A percentile compares a stretch with the other conserved stretches of the same genome.
These are phyloP conservation scores for Lucilia sericata DNA, from an alignment of 1,140 invertebrate species.

Conservation along the genomic window DNA sequence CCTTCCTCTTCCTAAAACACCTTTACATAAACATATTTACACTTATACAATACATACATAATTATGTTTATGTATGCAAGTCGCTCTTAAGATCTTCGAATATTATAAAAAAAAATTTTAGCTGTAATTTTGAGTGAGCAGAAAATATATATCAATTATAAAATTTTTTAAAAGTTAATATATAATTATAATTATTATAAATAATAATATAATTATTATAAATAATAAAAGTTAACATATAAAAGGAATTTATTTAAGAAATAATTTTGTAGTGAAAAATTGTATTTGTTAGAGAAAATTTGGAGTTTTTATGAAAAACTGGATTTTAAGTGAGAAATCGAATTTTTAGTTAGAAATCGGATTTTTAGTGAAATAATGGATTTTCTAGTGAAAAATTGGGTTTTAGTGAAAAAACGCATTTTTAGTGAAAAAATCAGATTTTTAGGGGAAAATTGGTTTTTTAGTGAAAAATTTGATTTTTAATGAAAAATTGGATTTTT, in stretches of 20 bases:
- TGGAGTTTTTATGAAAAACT: too few relatives aligned
- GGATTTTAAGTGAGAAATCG: too few relatives aligned
- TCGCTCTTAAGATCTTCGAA: conserved; percentile 13
- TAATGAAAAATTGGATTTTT: too few relatives aligned
- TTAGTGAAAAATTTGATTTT: too few relatives aligned
- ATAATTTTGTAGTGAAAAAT: too few relatives aligned
- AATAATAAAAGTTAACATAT: background rate
- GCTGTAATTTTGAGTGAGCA: conserved; percentile 28
- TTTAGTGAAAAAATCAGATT: too few relatives aligned
- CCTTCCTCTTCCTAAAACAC: background rate
- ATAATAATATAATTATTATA: background rate
- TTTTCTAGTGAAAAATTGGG: too few relatives aligned
- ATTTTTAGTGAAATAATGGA: too few relatives aligned
- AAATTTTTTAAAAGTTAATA: background rate
- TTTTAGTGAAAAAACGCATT: too few relatives aligned
- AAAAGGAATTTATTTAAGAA: background rate
- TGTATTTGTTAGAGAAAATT: too few relatives aligned
- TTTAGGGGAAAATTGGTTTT: too few relatives aligned
- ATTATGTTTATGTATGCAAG: background rate
- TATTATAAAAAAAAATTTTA: background rate
- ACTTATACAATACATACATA: background rate
- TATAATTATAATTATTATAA: background rate
- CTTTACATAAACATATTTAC: background rate
- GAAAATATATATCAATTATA: conserved; percentile 1
- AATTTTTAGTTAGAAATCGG: too few relatives aligned